Base-by-base conservation (phyloP, 2,888 invertebrate genomes). In the Lathronympha strigana region DNA sequence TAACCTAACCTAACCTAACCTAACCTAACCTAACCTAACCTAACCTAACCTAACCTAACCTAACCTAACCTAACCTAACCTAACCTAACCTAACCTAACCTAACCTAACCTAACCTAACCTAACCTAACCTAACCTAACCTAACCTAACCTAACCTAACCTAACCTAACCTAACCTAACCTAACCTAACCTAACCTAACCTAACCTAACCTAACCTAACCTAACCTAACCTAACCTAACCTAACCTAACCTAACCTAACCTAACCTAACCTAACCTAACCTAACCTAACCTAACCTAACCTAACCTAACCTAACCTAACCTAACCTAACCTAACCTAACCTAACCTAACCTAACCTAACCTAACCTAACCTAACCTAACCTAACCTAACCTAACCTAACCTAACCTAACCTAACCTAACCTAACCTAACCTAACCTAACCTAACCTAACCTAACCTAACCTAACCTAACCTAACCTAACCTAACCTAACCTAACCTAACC, bases 1-100 rank as follows among this genome's bases (percentile, higher is more conserved):
- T 40, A 40, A 40, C 40, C 40, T 40, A 40, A 40, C 40, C 40
- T 40, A 40, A 40, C 40, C 40, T 40, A 40, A 40, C 40, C 40
- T 40, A 40, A 40, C 40, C 40, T 40, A 40, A 40, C 40, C 40
- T 40, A 40, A 40, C 40, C 40, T 40, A 40, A 40, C 40, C 40
- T 40, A 40, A 40, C 40, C 40, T 40, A 40, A 40, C 40, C 40
- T 40, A 40, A 40, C 40, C 40, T 40, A 40, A 40, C 40, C 40
- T 40, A 40, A 40, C 40, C 40, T 40, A 40, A 40, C 40, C 40
- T 40, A 40, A 40, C 40, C 40, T 40, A 40, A 40, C 40, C 40
- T 40, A 40, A 40, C 40, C 40, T 40, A 40, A 40, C 40, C 40
- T 40, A 40, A 40, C 40, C 40, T 40, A 40, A 40, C 40, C 40